phyloP scores from a whole-genome alignment of 1,140 invertebrate genomes.

The Ganaspis sp. region DNA sequence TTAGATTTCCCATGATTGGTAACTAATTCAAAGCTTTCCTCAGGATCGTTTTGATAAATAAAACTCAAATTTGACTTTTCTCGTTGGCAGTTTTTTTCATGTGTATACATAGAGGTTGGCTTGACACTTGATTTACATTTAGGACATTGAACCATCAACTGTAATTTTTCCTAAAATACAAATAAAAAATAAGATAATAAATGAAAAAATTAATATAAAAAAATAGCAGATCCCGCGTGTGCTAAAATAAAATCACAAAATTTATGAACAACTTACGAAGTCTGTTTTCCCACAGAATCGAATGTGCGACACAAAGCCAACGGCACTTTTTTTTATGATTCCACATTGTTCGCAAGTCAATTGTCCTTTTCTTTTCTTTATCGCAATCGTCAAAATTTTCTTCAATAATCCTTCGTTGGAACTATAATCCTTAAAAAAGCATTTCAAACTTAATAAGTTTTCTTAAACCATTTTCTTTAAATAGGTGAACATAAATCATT shows the following conservation, averaged over 20 bases:
- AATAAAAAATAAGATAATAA: neutral
- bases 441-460: constrained; percentile 33
- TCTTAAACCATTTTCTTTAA: no score
- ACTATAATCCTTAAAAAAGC: constrained; percentile 68
- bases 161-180: neutral
- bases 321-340: constrained; percentile 75
- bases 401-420: constrained; percentile 66
- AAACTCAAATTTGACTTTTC: neutral
- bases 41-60: neutral
- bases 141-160: constrained; percentile 11
- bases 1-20: constrained; percentile 55
- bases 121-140: constrained; percentile 12
- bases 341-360: constrained; percentile 79
- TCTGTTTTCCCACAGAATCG: constrained; percentile 79
- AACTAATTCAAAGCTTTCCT: neutral
- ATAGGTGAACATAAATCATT: no score
- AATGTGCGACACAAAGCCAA: constrained; percentile 81
- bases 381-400: constrained; percentile 57
- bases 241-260: neutral
- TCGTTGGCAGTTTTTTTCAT: constrained; percentile 10
- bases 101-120: constrained; percentile 13
- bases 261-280: neutral
- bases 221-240: no score
- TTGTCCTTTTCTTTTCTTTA: constrained; percentile 68
- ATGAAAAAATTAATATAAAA: neutral